These are phyloP conservation scores for Epizoanthus scotinus DNA, from an alignment of 92 coral and sea anemone genomes.

Conservation along the genomic window DNA sequence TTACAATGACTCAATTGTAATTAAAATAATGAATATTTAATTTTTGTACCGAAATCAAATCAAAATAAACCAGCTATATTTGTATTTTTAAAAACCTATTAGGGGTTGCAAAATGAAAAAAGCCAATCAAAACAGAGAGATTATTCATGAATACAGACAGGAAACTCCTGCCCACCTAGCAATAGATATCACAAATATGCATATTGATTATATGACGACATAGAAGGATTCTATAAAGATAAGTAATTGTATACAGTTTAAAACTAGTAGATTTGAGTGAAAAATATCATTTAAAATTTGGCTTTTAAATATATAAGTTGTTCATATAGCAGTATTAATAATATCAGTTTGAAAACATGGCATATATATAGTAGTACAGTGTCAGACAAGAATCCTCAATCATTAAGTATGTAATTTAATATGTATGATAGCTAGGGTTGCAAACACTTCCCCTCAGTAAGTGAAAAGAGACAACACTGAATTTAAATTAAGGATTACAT, in stretches of 20 bases:
- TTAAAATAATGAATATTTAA: background rate
- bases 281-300: background rate
- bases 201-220: background rate
- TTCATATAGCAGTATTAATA: background rate
- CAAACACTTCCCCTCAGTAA: background rate
- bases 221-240: background rate
- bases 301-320: background rate
- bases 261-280: background rate
- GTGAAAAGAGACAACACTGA: background rate
- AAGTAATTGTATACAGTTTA: background rate
- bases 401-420: background rate
- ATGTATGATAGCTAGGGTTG: background rate
- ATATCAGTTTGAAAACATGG: too few relatives aligned
- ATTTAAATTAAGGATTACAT: too few relatives aligned
- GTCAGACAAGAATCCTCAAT: background rate
- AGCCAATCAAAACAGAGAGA: background rate
- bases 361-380: too few relatives aligned
- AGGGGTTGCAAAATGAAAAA: background rate
- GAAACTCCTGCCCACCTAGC: background rate
- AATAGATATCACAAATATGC: background rate
- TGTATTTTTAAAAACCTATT: background rate
- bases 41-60: background rate
- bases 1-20: background rate
- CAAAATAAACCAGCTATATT: background rate
- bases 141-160: background rate